phyloP scores from a whole-genome alignment of 2,888 invertebrate genomes.

The Coleophora flavipennella region DNA sequence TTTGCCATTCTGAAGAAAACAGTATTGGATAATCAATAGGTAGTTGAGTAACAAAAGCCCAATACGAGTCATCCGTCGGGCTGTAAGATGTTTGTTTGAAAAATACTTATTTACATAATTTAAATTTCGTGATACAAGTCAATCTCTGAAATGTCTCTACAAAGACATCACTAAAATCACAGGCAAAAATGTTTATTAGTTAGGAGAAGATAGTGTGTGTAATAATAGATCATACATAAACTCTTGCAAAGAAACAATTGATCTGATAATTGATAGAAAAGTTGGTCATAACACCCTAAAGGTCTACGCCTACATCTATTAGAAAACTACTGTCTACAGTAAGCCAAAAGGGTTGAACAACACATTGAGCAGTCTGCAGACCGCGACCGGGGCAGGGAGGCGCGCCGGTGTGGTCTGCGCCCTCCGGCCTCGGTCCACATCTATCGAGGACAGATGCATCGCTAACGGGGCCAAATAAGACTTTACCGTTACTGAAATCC shows the following conservation, averaged over 20 bases:
- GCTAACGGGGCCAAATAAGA: conserved; percentile 74
- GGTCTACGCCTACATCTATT: conserved; percentile 71
- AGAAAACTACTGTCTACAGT: conserved; percentile 67
- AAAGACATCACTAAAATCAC: conserved; percentile 66
- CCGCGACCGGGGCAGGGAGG: conserved; percentile 23
- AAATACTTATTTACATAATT: conserved; percentile 68
- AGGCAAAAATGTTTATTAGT: conserved; percentile 48
- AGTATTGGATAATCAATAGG: conserved; percentile 47
- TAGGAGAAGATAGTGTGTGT: conserved; percentile 62
- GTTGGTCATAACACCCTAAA: conserved; percentile 69
- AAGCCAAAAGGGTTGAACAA: conserved; percentile 70
- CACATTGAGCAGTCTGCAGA: conserved; percentile 45
- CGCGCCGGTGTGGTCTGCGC: conserved; percentile 37
- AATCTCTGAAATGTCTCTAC: conserved; percentile 66
- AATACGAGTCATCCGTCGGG: conserved; percentile 58
- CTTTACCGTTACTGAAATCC: conserved; percentile 71
- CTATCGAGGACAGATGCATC: conserved; percentile 73
- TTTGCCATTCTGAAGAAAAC: conserved; percentile 56
- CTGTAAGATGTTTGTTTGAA: conserved; percentile 46
- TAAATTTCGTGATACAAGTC: conserved; percentile 58
- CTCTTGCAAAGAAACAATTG: conserved; percentile 69
- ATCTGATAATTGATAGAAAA: conserved; percentile 68
- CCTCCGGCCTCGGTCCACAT: conserved; percentile 40
- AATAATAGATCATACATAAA: conserved; percentile 47
- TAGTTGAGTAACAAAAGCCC: conserved; percentile 61